Percentiles rank a stretch among this genome's conserved stretches.
phyloP scores from a whole-genome alignment of 2,888 invertebrate genomes.

The Thereva nobilitata region DNA sequence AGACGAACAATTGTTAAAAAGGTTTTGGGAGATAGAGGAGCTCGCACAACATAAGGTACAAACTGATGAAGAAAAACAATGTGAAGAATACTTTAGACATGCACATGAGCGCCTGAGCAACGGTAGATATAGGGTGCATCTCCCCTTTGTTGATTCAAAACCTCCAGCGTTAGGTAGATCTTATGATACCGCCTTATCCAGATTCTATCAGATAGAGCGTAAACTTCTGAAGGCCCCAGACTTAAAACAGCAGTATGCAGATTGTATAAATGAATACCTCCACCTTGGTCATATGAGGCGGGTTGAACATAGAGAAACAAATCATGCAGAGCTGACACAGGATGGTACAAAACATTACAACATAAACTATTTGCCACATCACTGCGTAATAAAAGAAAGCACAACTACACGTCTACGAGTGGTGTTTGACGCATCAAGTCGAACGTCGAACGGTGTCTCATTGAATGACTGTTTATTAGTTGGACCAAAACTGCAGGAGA shows the following conservation, averaged over 20 bases:
- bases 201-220: background rate
- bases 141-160: too few relatives aligned
- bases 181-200: background rate
- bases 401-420: conserved; percentile 31
- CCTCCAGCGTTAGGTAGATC: background rate
- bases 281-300: background rate
- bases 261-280: background rate
- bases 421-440: conserved; percentile 27
- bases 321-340: too few relatives aligned
- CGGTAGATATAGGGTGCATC: too few relatives aligned
- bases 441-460: conserved; percentile 2
- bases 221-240: background rate
- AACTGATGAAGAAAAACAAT: too few relatives aligned
- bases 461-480: conserved; percentile 24
- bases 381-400: conserved; percentile 2
- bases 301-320: background rate
- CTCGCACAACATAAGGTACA: too few relatives aligned
- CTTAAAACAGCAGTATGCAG: background rate
- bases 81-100: too few relatives aligned
- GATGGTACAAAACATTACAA: too few relatives aligned
- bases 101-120: too few relatives aligned
- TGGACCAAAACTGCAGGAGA: conserved; percentile 31
- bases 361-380: conserved; percentile 20
- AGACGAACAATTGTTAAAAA: too few relatives aligned
- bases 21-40: too few relatives aligned